Conservation (phyloP, 2,888 invertebrate genomes). For the Dryococelus australis region DNA sequence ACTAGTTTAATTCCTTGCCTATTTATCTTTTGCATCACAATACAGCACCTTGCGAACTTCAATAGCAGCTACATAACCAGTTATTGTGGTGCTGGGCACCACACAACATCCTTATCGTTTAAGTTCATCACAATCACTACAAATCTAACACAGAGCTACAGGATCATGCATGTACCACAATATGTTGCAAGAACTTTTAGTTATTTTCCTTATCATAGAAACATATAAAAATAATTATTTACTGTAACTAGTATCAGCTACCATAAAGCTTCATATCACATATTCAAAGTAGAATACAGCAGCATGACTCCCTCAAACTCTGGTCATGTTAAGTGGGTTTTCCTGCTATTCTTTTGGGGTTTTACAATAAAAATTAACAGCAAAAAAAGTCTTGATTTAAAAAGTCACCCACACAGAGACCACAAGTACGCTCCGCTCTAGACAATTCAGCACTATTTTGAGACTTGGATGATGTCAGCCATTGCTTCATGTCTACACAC, state of each 20-base stretch:
- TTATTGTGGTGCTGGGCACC: neutral
- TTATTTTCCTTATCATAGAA: neutral
- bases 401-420: neutral
- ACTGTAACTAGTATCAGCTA: neutral
- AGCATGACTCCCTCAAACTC: neutral
- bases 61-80: neutral
- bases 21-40: neutral
- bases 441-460: neutral
- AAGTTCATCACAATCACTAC: neutral
- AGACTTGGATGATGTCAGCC: no score
- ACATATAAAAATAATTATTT: neutral
- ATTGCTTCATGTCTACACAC: no score
- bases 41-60: neutral
- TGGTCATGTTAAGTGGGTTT: neutral
- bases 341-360: neutral
- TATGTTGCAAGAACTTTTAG: neutral
- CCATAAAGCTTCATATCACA: constrained; percentile 16
- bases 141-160: neutral
- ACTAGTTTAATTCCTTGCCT: neutral
- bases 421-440: neutral
- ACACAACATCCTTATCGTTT: neutral
- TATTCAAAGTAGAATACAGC: neutral
- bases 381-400: neutral
- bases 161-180: neutral
- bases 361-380: neutral